Percentiles rank a stretch among this genome's conserved stretches.
These are phyloP conservation scores for Entomobrya proxima DNA, from an alignment of 2,888 invertebrate genomes.

Conservation along the genomic window DNA sequence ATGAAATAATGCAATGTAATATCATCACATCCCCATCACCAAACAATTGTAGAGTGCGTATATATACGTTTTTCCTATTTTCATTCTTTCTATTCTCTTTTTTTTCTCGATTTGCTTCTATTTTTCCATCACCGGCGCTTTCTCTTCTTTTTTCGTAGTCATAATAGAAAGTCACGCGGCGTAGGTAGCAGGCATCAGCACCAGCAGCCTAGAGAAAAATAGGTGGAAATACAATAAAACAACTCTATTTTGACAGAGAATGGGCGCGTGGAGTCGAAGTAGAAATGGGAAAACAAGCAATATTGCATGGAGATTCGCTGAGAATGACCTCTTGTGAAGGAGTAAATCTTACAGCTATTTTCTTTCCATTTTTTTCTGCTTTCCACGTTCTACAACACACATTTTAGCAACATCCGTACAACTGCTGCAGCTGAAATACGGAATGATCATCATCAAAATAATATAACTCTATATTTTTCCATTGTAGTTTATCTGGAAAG, in stretches of 20 bases:
- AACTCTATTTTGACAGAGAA: constrained; percentile 61
- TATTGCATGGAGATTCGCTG: constrained; percentile 31
- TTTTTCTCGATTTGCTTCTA: background rate
- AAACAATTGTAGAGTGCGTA: constrained; percentile 27
- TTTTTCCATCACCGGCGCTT: background rate
- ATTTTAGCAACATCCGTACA: background rate
- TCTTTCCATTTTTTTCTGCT: background rate
- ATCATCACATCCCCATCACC: constrained; percentile 22
- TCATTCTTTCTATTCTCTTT: background rate
- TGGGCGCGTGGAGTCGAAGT: constrained; percentile 43
- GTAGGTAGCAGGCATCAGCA: background rate
- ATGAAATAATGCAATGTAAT: constrained; percentile 36
- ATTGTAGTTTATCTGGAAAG: too few relatives aligned
- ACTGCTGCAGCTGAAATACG: background rate
- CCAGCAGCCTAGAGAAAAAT: constrained; percentile 18
- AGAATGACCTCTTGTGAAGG: constrained; percentile 59
- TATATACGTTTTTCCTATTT: background rate
- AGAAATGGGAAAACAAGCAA: constrained; percentile 50
- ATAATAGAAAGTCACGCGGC: background rate
- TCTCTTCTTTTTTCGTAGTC: background rate
- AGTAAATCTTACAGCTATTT: constrained; percentile 45
- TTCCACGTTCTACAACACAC: too few relatives aligned
- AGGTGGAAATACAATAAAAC: constrained; percentile 60
- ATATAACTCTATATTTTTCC: too few relatives aligned
- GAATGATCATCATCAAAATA: background rate